A percentile compares a stretch with the other conserved stretches of the same genome.
Evolutionary conservation across 2,888 invertebrate genomes (phyloP).

Genomic region (Belgica antarctica): DNA sequence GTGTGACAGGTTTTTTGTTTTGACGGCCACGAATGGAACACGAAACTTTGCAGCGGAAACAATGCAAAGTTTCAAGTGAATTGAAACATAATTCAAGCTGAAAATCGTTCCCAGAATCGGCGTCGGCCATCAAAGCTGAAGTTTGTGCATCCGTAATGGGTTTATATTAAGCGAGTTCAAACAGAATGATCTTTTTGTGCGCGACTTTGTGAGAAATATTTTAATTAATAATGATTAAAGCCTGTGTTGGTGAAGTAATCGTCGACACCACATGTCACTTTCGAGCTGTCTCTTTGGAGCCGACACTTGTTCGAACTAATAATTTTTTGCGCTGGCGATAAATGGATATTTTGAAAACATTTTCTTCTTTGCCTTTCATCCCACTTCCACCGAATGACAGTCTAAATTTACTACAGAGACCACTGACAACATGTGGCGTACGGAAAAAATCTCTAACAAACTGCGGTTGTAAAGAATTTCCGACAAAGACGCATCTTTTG

Average conservation of each 20-base stretch:
- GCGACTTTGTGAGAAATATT: neutral
- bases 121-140: neutral
- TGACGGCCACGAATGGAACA: too few relatives aligned
- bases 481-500: slow-evolving; percentile 1
- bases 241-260: neutral
- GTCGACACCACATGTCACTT: neutral
- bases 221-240: slow-evolving; percentile 25
- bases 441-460: too few relatives aligned
- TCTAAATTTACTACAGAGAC: slow-evolving; percentile 25
- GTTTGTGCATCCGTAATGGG: neutral
- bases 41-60: too few relatives aligned
- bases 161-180: slow-evolving; percentile 4
- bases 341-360: neutral
- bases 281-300: neutral
- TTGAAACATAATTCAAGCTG: neutral
- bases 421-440: slow-evolving; percentile 12
- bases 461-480: neutral
- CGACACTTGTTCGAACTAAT: neutral
- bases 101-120: neutral
- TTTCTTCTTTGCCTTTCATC: neutral
- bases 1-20: neutral
- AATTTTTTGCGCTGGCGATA: slow-evolving; percentile 12
- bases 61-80: neutral
- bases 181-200: too few relatives aligned
- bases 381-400: neutral